A percentile compares a stretch with the other conserved stretches of the same genome.
Conservation (phyloP, 1,140 invertebrate genomes). For the Drosophila obscura region DNA sequence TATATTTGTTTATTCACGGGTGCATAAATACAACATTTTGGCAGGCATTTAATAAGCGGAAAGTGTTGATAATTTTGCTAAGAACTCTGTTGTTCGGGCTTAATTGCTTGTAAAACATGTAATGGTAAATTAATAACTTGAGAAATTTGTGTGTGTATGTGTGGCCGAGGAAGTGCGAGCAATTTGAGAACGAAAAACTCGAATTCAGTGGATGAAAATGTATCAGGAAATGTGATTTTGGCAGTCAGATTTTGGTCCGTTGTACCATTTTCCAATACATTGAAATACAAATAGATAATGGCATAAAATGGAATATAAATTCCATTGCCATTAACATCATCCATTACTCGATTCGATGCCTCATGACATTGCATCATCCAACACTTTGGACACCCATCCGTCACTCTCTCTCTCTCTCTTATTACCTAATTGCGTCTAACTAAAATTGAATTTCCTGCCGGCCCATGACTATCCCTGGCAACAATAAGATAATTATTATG, state of each 20-base stretch:
- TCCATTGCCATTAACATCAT: too few species aligned
- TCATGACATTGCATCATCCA: too few species aligned
- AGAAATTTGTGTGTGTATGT: constrained; percentile 47
- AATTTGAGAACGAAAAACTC: constrained; percentile 36
- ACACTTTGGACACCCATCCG: too few species aligned
- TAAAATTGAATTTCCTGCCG: constrained; percentile 68
- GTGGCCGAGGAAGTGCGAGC: constrained; percentile 47
- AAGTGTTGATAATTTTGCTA: constrained; percentile 68
- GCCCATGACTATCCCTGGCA: constrained; percentile 1
- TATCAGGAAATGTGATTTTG: constrained; percentile 25
- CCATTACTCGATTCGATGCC: too few species aligned
- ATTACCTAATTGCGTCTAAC: constrained; percentile 71
- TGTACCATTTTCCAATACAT: too few species aligned
- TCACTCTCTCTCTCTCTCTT: constrained; percentile 11
- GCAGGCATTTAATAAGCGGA: constrained; percentile 64
- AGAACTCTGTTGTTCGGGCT: constrained; percentile 38
- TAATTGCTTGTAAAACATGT: constrained; percentile 68
- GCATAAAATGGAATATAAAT: too few species aligned
- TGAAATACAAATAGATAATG: too few species aligned
- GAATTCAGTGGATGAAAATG: constrained; percentile 33
- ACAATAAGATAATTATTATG: constrained; percentile 63
- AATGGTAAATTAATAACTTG: constrained; percentile 75
- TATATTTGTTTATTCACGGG: constrained; percentile 45
- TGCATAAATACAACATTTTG: constrained; percentile 32
- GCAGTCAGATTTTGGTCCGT: too few species aligned